phyloP scores from a whole-genome alignment of 2,797 vertebrate genomes.

The Halcyon badia region DNA sequence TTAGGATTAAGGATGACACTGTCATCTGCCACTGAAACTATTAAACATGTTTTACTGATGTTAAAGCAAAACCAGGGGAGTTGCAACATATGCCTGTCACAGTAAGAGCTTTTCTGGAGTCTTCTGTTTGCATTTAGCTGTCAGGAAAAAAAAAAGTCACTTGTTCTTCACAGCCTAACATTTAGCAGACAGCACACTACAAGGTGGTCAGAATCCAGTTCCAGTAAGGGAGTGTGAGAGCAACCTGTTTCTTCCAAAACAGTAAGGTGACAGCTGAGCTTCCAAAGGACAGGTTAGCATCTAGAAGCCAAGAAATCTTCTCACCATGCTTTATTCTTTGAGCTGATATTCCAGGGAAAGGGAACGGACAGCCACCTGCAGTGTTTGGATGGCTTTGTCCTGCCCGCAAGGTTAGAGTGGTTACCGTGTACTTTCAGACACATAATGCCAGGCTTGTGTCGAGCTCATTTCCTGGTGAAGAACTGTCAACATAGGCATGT shows the following conservation, averaged over 20 bases:
- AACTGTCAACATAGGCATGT: neutral
- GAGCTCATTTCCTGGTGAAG: neutral
- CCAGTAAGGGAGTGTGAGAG: neutral
- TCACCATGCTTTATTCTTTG: neutral
- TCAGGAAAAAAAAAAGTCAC: neutral
- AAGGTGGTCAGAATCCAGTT: neutral
- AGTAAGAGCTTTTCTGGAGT: neutral
- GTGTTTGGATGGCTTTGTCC: neutral
- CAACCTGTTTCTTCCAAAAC: neutral
- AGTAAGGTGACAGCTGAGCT: neutral
- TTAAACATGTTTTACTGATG: neutral
- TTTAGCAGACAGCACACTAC: neutral
- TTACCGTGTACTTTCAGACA: neutral
- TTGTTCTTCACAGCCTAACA: neutral
- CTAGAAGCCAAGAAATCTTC: neutral
- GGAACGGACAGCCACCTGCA: neutral
- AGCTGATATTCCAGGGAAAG: neutral
- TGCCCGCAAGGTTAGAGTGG: neutral
- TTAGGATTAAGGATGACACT: neutral
- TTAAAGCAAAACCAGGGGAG: neutral
- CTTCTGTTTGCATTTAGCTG: neutral
- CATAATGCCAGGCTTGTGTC: neutral
- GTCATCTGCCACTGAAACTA: neutral
- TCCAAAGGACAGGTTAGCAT: neutral
- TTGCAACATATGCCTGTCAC: neutral